These are phyloP conservation scores for Scomberomorus guttatus DNA, from an alignment of 2,797 vertebrate genomes.

Conservation along the genomic window DNA sequence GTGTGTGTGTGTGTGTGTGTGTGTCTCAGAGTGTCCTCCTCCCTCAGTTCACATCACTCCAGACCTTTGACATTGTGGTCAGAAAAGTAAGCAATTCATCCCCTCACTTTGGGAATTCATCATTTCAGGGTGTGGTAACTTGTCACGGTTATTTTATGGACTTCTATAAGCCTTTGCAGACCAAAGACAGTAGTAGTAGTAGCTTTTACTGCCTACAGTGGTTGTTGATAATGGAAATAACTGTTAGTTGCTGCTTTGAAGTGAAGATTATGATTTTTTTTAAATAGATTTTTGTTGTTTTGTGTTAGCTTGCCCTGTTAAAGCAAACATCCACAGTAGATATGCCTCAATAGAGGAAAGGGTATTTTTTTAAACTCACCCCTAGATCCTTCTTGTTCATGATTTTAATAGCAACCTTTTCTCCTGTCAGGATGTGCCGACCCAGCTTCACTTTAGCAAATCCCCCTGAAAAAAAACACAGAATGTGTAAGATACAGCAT, in stretches of 20 bases:
- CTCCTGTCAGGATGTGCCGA: constrained; percentile 91
- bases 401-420: constrained; percentile 97
- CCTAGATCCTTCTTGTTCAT: constrained; percentile 95
- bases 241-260: neutral
- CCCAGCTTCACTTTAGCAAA: constrained; percentile 98
- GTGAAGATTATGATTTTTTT: neutral
- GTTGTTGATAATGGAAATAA: neutral
- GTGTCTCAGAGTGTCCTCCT: too few relatives aligned
- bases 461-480: constrained; percentile 86
- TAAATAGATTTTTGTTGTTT: neutral
- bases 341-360: neutral
- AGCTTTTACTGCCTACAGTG: neutral
- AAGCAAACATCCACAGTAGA: neutral
- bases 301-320: neutral
- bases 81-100: neutral
- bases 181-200: neutral
- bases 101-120: neutral
- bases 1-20: too few relatives aligned
- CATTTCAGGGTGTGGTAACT: constrained; percentile 1
- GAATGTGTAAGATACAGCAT: neutral
- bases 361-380: constrained; percentile 81
- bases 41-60: neutral
- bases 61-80: neutral
- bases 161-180: neutral
- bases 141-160: neutral